Conservation (phyloP, 2,113 vertebrate genomes). For the Mesoclemmys tuberculata region DNA sequence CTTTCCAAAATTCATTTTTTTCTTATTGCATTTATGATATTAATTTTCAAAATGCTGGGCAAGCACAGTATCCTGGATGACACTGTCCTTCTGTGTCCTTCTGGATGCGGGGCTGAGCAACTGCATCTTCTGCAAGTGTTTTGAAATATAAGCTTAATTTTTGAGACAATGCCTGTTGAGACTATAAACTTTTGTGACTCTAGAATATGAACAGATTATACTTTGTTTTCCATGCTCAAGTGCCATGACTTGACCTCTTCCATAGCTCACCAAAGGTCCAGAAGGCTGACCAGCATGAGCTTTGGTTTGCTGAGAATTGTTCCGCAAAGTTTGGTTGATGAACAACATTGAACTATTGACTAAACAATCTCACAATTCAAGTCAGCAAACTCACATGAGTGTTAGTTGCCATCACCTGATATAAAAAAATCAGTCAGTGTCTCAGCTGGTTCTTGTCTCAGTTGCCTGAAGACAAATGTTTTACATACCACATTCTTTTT, state of each 20-base stretch:
- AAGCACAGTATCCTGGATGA: no score
- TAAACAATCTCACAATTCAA: not conserved
- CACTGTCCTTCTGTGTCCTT: not conserved
- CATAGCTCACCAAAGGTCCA: not conserved
- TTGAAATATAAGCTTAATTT: not conserved
- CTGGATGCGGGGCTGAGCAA: not conserved
- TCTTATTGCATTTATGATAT: not conserved
- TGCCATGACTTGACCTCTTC: not conserved
- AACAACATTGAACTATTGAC: not conserved
- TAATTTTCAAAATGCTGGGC: not conserved
- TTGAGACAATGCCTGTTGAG: not conserved
- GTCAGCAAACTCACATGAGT: rapidly evolving
- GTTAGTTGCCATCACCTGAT: not conserved
- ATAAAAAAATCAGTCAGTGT: not conserved
- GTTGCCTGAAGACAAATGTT: not conserved
- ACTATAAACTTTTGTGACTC: not conserved
- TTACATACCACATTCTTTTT: not conserved
- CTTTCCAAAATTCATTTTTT: not conserved
- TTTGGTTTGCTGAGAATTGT: not conserved
- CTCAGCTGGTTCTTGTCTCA: not conserved
- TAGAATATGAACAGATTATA: not conserved
- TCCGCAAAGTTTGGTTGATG: not conserved
- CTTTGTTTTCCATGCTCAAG: not conserved
- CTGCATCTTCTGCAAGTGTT: not conserved
- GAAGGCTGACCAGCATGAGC: not conserved